Base-by-base conservation (phyloP, 2,797 vertebrate genomes). In the Nasua narica region DNA sequence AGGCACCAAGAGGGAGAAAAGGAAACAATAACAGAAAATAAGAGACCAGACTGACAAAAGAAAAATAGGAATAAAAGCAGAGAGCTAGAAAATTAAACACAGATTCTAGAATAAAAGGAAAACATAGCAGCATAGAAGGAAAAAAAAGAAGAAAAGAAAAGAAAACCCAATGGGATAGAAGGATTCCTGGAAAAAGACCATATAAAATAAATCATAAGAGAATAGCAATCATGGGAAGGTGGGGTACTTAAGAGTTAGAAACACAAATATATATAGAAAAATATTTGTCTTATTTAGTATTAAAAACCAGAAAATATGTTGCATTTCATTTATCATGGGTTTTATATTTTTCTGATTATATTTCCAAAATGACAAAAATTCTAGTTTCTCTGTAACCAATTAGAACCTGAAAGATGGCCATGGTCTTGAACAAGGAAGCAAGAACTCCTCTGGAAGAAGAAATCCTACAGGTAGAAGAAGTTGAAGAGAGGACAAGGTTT, bases 11-110 rank as follows among this genome's bases (percentile, higher is more conserved):
- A 93, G 81, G 60, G 29, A 95, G 87, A 95, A 62, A 84, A 94
- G 62, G 40, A 92, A 96, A 77, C 52, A 95, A 97, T 77, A 97
- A 97, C 92, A 96, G 90, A 88, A 97, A 93, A 96, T 86, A 96
- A 91, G 89, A 95, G 62, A 50, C 52, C 14, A 62, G 37, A 25
- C 90, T 95, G 82, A 95, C 95, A 62, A 94, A 96, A 95, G 96
- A 27, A 83, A 95, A 91, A 91, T 50, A 92, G 94, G 95, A 96
- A 97, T 90, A 94, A 92, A 94, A 94, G 93, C 93, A 89, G 62
- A 94, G 87, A 90, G 27, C 88, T 97, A 50, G 94, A 84, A 98
- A 97, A 98, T 98, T 96, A 96, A 95, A 96, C 58, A 93, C 97
- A 97, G 98, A 97, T 93, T 95, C 52, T 82, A 93, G 70, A 95